These are phyloP conservation scores for Prietella phreatophila DNA, from an alignment of 2,113 vertebrate genomes.

Conservation along the genomic window DNA sequence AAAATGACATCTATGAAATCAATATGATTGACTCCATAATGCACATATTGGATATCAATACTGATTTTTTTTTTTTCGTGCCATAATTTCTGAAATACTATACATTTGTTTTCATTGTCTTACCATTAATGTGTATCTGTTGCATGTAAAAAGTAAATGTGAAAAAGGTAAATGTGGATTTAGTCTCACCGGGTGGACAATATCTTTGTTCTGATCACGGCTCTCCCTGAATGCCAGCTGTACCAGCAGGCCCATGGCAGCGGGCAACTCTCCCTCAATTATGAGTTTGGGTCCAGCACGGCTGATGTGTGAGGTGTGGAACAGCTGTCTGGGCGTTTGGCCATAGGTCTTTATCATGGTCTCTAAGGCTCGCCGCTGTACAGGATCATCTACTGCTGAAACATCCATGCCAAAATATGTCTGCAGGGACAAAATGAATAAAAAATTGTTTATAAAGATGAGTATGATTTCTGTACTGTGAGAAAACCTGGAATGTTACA, in stretches of 20 bases:
- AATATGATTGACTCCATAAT: background rate
- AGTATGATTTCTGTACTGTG: background rate
- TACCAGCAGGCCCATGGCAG: constrained; percentile 91
- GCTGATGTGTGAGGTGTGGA: constrained; percentile 81
- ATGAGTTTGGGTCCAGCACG: constrained; percentile 80
- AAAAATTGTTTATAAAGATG: background rate
- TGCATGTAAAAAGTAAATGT: background rate
- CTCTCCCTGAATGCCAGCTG: constrained; percentile 95
- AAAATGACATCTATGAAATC: background rate
- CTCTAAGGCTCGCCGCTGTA: constrained; percentile 93
- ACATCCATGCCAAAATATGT: constrained; percentile 99
- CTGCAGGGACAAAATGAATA: constrained; percentile 61
- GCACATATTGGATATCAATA: background rate
- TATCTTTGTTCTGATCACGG: constrained; percentile 84
- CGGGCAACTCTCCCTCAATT: constrained; percentile 92
- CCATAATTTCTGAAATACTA: background rate
- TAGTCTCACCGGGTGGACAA: constrained; percentile 81
- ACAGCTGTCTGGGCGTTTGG: constrained; percentile 93
- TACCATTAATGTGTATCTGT: background rate
- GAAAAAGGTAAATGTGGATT: background rate
- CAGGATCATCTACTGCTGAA: constrained; percentile 94
- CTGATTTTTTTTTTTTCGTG: background rate
- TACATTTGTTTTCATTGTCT: background rate
- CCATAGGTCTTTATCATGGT: constrained; percentile 99
- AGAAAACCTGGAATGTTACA: background rate